A percentile compares a stretch with the other conserved stretches of the same genome.
phyloP scores from a whole-genome alignment of 2,888 invertebrate species.

The Cryptocephalus moraei region DNA sequence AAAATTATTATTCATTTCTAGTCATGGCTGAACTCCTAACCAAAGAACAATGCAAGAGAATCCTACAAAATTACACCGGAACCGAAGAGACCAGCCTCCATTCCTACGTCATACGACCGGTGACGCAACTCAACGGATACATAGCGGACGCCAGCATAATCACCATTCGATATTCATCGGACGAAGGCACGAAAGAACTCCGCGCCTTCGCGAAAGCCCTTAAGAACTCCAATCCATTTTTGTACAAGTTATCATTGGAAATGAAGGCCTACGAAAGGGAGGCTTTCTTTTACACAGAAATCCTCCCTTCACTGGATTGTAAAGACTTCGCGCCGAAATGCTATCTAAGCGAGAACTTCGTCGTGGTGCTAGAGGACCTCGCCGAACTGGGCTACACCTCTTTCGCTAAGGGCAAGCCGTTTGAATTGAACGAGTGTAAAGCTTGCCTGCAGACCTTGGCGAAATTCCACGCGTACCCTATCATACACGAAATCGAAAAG shows the following conservation, averaged over 20 bases:
- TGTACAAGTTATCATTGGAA: conserved; percentile 17
- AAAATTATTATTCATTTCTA: too few relatives aligned
- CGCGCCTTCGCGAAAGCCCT: conserved; percentile 23
- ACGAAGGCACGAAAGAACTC: conserved; percentile 3
- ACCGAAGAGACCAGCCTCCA: conserved; percentile 4
- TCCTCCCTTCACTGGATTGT: conserved; percentile 18
- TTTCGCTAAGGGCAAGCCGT: conserved; percentile 26
- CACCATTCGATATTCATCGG: conserved; percentile 10
- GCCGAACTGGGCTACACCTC: conserved; percentile 14
- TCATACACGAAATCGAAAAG: conserved; percentile 40
- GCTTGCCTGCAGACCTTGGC: conserved; percentile 41
- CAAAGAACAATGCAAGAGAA: conserved; percentile 11
- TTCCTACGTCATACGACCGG: conserved; percentile 8
- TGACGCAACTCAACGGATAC: conserved; percentile 18
- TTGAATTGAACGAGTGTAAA: conserved; percentile 41
- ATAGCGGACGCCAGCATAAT: conserved; percentile 19
- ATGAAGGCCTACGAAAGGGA: conserved; percentile 26
- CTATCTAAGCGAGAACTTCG: conserved; percentile 21
- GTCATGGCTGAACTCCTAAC: conserved; percentile 5
- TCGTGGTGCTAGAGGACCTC: conserved; percentile 26
- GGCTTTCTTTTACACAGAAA: conserved; percentile 21
- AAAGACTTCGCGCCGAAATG: conserved; percentile 19
- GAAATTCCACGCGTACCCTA: conserved; percentile 43
- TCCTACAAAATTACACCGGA: conserved; percentile 6
- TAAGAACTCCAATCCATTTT: conserved; percentile 13